Evolutionary conservation across 2,113 vertebrate species (phyloP), one percentile per base, ranked within the genome.

Genomic region (Zosterops pallidus): DNA sequence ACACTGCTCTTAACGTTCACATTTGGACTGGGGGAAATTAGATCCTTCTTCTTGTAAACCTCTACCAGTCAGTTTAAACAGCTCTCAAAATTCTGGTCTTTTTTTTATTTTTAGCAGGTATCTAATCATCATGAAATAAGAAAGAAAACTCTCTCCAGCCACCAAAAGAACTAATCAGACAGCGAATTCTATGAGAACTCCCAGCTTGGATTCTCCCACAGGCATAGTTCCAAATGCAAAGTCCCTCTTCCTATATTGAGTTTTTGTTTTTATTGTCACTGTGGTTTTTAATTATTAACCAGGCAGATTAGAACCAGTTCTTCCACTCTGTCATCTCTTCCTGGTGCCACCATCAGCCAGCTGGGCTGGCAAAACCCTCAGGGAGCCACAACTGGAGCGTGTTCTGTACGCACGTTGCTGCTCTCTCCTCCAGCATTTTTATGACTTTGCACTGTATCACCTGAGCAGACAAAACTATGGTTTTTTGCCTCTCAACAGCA

Each of bases 221-320:
- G 65, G 44, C 19, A 5, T 4, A 0, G 4, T 52, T 93, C 68
- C 28, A 70, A 94, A 92, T 60, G 76, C 68, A 28, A 93, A 93
- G 57, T 44, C 46, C 25, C 23, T 56, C 64, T 31, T 86, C 47
- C 47, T 67, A 28, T 16, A 75, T 0, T 39, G 42, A 86, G 33
- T 25, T 89, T 88, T 88, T 80, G 35, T 3, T 89, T 86, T 88
- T 47, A 93, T 42, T 86, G 59, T 67, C 7, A 1, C 59, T 88
- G 79, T 88, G 94, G 46, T 33, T 94, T 91, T 80, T 77, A 63
- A 65, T 94, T 84, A 90, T 74, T 88, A 83, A 80, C 72, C 50
- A 52, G 60, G 64, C 57, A 90, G 86, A 81, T 83, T 81, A 63
- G 60, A 90, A 82, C 79, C 49, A 84, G 93, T 83, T 95, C 35